A percentile compares a stretch with the other conserved stretches of the same genome.
phyloP scores from a whole-genome alignment of 1,140 invertebrate species.

The Drosophila seguyi region DNA sequence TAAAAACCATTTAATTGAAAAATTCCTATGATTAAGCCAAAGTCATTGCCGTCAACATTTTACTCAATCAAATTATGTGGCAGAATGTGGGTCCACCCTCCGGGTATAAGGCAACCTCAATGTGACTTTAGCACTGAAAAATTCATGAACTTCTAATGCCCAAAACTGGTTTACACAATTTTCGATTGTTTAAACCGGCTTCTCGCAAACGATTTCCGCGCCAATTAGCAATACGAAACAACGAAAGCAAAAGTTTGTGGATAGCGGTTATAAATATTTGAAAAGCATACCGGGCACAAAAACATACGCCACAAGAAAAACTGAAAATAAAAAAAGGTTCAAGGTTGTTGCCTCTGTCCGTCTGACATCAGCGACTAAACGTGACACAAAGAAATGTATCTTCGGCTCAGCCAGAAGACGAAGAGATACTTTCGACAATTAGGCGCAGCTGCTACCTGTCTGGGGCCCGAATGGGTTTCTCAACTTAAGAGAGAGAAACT shows the following conservation, averaged over 20 bases:
- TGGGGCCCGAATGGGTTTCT: conserved; percentile 21
- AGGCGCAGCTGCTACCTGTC: conserved; percentile 76
- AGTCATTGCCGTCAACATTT: conserved; percentile 3
- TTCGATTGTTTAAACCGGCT: conserved; percentile 59
- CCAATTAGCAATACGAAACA: conserved; percentile 66
- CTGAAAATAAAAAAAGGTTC: conserved; percentile 61
- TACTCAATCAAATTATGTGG: conserved; percentile 3
- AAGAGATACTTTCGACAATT: conserved; percentile 74
- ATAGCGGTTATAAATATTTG: conserved; percentile 69
- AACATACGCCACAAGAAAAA: conserved; percentile 46
- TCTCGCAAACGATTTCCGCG: conserved; percentile 66
- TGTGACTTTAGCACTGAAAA: conserved; percentile 57
- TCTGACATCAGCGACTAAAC: conserved; percentile 78
- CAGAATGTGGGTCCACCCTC: not conserved
- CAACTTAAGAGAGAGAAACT: conserved; percentile 43
- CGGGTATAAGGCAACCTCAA: conserved; percentile 8
- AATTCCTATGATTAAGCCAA: conserved; percentile 27
- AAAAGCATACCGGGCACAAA: conserved; percentile 28
- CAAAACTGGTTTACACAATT: conserved; percentile 55
- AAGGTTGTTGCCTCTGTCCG: conserved; percentile 67
- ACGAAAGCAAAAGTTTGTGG: conserved; percentile 78
- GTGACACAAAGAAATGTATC: conserved; percentile 82
- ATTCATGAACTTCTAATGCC: conserved; percentile 56
- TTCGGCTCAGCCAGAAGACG: conserved; percentile 40
- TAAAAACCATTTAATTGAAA: conserved; percentile 22